Evolutionary conservation across 2,888 invertebrate genomes (phyloP), one percentile per base, ranked within the genome.

Genomic region (Tiphia femorata): DNA sequence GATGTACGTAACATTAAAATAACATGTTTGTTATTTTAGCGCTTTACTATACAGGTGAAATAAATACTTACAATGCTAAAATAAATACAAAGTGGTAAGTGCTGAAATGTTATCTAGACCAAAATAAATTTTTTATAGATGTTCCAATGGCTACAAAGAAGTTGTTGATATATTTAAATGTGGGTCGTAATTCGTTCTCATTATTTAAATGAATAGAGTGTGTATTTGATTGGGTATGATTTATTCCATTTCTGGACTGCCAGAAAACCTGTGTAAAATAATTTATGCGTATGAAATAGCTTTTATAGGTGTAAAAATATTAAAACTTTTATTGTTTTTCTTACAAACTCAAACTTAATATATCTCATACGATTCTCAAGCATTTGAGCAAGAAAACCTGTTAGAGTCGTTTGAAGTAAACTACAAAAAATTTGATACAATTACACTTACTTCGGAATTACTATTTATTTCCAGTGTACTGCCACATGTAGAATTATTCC

Each of bases 51-150:
- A n/a, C n/a, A n/a, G n/a, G n/a, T n/a, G n/a, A n/a, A n/a, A n/a
- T n/a, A n/a, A n/a, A n/a, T n/a, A n/a, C n/a, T n/a, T n/a, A n/a
- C n/a, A n/a, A n/a, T n/a, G n/a, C n/a, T n/a, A n/a, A n/a, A n/a
- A n/a, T n/a, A n/a, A n/a, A n/a, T n/a, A n/a, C n/a, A n/a, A n/a
- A n/a, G n/a, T n/a, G n/a, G n/a, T n/a, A n/a, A n/a, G n/a, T n/a
- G n/a, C n/a, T n/a, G n/a, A n/a, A n/a, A 46, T 19, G 12, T 49
- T 57, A 70, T 33, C 58, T 56, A 37, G 69, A 68, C 21, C 27
- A 57, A 27, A 73, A 72, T n/a, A 74, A 16, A 30, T 59, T 51
- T 53, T 49, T 64, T 30, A 73, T 51, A 0, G 72, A 65, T 20
- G 65, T 53, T 12, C 74, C 56, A 25, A 72, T 21, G 3, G 50